Base-by-base conservation (phyloP, 2,888 invertebrate genomes). In the Chesias legatella region DNA sequence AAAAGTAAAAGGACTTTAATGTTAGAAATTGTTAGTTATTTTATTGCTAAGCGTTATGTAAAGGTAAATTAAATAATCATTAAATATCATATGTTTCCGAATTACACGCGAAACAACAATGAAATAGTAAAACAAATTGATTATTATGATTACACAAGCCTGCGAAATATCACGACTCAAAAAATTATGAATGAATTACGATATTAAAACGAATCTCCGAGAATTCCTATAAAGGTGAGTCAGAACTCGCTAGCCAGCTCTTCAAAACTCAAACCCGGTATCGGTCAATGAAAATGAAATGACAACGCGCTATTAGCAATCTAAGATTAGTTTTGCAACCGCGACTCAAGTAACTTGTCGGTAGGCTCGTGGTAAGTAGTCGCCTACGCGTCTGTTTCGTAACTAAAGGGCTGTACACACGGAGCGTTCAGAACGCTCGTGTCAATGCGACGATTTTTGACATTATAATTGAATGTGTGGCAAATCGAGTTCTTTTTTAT, bases 371-470 rank as follows among this genome's bases (percentile, higher is more conserved):
- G 37, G 46, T 44, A 49, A 48, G 47, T 44, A 38, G 41, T 31
- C 52, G 48, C 50, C 53, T 41, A 53, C 53, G 53, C 53, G 48
- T 33, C 39, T 44, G 35, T 60, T 55, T 56, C 56, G 56, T 49
- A 50, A 60, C 23, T 36, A 10, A 40, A 39, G 40, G 33, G 29
- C 24, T 10, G 22, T 38, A 17, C 42, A 41, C 33, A 48, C 20
- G 40, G 6, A 6, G 32, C 26, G 39, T 39, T 41, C 22, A 6
- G 23, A 28, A 28, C 23, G 23, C 28, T 23, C 7, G n/a, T 8
- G 10, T 30, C n/a, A 21, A 6, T 8, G n/a, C 13, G 8, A 22
- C 22, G 4, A 22, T 1, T 7, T n/a, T n/a, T 5, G n/a, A 22
- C 1, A 1, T 22, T 7, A 22, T 22, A 7, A 22, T 1, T 6